A percentile compares a stretch with the other conserved stretches of the same genome.
Evolutionary conservation across 2,113 vertebrate species (phyloP).

Genomic region (Takifugu bimaculatus): DNA sequence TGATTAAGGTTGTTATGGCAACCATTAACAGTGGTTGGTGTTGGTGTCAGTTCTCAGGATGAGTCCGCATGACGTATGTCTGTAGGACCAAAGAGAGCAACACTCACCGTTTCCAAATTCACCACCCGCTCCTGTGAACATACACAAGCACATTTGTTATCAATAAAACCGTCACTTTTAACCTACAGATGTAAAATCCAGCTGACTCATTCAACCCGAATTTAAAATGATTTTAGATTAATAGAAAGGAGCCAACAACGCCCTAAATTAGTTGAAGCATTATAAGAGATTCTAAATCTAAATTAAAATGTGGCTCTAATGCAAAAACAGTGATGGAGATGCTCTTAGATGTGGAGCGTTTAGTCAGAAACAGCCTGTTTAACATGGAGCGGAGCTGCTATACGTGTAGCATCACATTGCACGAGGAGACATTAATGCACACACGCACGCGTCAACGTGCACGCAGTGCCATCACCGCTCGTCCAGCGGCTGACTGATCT

Average conservation of each 20-base stretch:
- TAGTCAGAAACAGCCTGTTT: too few relatives aligned
- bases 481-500: constrained; percentile 54
- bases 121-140: constrained; percentile 64
- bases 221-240: too few relatives aligned
- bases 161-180: too few relatives aligned
- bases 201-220: too few relatives aligned
- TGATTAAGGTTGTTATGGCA: constrained; percentile 45
- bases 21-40: constrained; percentile 13
- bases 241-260: too few relatives aligned
- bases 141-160: constrained; percentile 29
- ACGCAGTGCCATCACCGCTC: constrained; percentile 31
- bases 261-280: too few relatives aligned
- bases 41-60: constrained; percentile 19
- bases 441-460: constrained; percentile 28
- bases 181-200: too few relatives aligned
- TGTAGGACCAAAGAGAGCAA: constrained; percentile 3
- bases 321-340: too few relatives aligned
- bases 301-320: too few relatives aligned
- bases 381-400: too few relatives aligned
- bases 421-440: constrained; percentile 23
- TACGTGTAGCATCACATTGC: background rate
- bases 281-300: too few relatives aligned
- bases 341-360: too few relatives aligned
- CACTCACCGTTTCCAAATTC: constrained; percentile 73
- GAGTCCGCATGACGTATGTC: background rate